Evolutionary conservation across 2,113 vertebrate species (phyloP).

Genomic region (Cervus canadensis): DNA sequence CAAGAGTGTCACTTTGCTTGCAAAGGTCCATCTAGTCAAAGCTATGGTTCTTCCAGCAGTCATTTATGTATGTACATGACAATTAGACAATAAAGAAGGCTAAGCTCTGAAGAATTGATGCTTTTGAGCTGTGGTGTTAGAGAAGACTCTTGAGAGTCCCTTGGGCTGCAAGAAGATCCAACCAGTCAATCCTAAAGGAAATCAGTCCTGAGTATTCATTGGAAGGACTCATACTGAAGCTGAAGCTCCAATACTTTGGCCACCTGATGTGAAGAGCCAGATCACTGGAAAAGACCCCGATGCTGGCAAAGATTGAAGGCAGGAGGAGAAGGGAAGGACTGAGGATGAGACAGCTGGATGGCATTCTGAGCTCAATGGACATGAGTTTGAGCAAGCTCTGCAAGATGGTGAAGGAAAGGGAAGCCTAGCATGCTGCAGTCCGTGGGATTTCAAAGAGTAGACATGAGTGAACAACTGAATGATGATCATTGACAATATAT

Average conservation of each 20-base stretch:
- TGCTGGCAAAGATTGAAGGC: not conserved
- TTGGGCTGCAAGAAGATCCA: not conserved
- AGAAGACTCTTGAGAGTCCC: not conserved
- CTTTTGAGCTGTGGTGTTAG: not conserved
- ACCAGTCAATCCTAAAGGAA: too few species aligned
- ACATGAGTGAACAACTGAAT: not conserved
- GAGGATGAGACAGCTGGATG: not conserved
- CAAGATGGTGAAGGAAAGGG: fast-evolving
- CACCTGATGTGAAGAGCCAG: fast-evolving
- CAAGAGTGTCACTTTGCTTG: not conserved
- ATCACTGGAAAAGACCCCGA: not conserved
- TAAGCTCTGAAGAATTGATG: not conserved
- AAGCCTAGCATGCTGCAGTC: not conserved
- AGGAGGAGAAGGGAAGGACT: not conserved
- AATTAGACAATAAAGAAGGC: not conserved
- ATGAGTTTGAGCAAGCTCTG: not conserved
- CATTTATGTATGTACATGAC: not conserved
- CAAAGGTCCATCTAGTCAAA: not conserved
- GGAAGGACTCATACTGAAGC: not conserved
- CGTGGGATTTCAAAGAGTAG: not conserved
- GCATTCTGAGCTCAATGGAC: not conserved
- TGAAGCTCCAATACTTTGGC: not conserved
- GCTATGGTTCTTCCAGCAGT: not conserved
- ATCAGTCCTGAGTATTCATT: too few species aligned
- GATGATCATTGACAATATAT: too few species aligned